Percentiles rank a stretch among this genome's conserved stretches.
Evolutionary conservation across 2,113 vertebrate species (phyloP).

Genomic region (Labeo catla): DNA sequence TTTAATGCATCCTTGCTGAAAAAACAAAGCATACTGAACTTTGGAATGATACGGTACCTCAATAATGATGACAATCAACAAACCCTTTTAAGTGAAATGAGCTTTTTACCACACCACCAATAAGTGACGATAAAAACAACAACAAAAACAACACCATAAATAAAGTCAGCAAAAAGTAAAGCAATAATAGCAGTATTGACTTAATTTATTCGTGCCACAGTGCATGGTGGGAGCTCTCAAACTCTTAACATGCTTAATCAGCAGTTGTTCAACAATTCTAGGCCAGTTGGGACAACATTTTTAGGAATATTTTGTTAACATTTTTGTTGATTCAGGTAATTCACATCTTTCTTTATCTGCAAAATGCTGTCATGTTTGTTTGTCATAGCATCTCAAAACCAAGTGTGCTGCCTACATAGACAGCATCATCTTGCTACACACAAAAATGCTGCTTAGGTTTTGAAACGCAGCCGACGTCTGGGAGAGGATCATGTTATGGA

Average conservation of each 20-base stretch:
- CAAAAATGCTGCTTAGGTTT: constrained; percentile 3
- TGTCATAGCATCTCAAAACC: background rate
- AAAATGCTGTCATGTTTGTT: background rate
- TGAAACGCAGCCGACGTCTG: background rate
- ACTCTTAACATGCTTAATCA: constrained; percentile 1
- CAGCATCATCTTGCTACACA: background rate
- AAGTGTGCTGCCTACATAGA: background rate
- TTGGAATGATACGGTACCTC: background rate
- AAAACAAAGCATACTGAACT: background rate
- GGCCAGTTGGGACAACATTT: background rate
- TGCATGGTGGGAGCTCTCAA: background rate
- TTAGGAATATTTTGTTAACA: background rate
- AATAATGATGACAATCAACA: background rate
- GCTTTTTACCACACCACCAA: background rate
- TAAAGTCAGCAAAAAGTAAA: background rate
- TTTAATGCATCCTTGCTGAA: background rate
- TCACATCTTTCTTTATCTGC: background rate
- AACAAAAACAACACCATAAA: background rate
- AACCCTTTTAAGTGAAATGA: background rate
- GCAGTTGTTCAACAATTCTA: background rate
- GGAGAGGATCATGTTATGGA: constrained; percentile 3
- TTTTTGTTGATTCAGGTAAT: background rate
- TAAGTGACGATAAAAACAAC: background rate
- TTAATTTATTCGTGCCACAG: background rate
- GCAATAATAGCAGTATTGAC: background rate